phyloP scores from a whole-genome alignment of 2,888 invertebrate species.

The Anagyrus pseudococci region DNA sequence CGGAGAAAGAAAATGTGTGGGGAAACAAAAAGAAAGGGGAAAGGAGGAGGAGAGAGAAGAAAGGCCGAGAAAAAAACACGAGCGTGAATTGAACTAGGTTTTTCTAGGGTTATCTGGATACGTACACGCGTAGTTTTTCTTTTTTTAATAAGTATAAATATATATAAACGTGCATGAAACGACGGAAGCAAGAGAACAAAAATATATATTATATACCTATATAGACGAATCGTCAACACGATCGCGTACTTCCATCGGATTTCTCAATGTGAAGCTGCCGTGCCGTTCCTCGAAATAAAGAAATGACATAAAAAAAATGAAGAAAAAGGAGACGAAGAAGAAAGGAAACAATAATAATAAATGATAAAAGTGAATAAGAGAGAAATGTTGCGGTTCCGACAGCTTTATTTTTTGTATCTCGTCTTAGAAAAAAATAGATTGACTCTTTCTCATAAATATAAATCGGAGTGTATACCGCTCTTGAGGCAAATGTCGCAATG shows the following conservation, averaged over 20 bases:
- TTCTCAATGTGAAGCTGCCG: conserved; percentile 32
- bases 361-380: too few relatives aligned
- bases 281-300: conserved; percentile 22
- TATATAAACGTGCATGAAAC: conserved; percentile 12
- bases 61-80: too few relatives aligned
- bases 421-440: conserved; percentile 21
- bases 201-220: too few relatives aligned
- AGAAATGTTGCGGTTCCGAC: conserved; percentile 14
- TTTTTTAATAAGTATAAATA: conserved; percentile 15
- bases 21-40: too few relatives aligned
- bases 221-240: conserved; percentile 13
- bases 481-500: neutral
- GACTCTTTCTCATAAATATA: conserved; percentile 2
- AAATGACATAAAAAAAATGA: conserved; percentile 28
- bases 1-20: too few relatives aligned
- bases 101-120: conserved; percentile 10
- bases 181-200: too few relatives aligned
- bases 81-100: conserved; percentile 21
- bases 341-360: too few relatives aligned
- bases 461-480: neutral
- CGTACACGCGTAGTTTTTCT: too few relatives aligned
- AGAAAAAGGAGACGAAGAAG: conserved; percentile 12
- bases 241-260: conserved; percentile 35
- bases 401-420: conserved; percentile 37
- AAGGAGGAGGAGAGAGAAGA: too few relatives aligned